Percentiles rank a stretch among this genome's conserved stretches.
phyloP scores from a whole-genome alignment of 2,113 vertebrate species.

The Calypte anna region DNA sequence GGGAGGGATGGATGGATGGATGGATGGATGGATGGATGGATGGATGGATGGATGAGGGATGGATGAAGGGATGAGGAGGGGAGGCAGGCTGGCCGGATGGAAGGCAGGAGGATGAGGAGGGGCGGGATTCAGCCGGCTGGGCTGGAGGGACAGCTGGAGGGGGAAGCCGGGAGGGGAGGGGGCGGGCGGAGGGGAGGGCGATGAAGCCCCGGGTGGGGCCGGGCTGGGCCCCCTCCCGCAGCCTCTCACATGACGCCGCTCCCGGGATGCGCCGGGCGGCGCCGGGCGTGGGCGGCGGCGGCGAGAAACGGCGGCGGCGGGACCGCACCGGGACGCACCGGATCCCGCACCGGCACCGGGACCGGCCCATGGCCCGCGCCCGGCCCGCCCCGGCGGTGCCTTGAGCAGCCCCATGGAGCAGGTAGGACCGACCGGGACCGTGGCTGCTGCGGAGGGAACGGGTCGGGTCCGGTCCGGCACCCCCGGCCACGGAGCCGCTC shows the following conservation, averaged over 20 bases:
- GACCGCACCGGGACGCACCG: neutral
- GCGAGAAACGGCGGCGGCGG: neutral
- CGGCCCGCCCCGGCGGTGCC: neutral
- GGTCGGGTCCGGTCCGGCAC: neutral
- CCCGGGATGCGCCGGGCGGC: slow-evolving; percentile 6
- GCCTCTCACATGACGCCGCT: neutral
- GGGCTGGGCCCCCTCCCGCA: neutral
- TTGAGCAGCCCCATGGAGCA: slow-evolving; percentile 63
- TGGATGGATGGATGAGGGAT: neutral
- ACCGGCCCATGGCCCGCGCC: neutral
- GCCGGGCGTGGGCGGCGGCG: neutral
- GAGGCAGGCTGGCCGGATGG: too few species aligned
- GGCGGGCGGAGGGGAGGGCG: neutral
- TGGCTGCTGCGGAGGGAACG: neutral
- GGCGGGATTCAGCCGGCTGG: neutral
- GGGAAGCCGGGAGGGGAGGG: too few species aligned
- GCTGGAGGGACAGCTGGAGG: neutral
- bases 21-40: neutral
- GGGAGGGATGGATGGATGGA: neutral
- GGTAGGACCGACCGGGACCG: slow-evolving; percentile 38
- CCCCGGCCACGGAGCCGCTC: neutral
- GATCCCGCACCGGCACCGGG: neutral
- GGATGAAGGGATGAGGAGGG: neutral
- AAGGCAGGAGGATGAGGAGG: too few species aligned
- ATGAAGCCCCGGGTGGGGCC: neutral